These are phyloP conservation scores for Arrhamphus sclerolepis DNA, from an alignment of 2,797 vertebrate species.

Conservation along the genomic window DNA sequence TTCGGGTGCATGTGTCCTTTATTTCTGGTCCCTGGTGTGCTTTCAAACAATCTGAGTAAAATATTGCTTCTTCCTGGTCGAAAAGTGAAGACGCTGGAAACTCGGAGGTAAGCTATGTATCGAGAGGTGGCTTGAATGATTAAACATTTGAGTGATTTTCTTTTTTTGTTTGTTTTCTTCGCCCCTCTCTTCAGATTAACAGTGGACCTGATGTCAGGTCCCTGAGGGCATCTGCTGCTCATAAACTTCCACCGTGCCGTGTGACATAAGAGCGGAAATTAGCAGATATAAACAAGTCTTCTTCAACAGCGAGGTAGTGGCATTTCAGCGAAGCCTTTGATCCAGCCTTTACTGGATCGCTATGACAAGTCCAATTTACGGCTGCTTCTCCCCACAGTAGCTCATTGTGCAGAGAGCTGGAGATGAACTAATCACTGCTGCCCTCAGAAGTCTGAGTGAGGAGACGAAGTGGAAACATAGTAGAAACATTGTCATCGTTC, in stretches of 20 bases:
- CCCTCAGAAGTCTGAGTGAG: slow-evolving; percentile 67
- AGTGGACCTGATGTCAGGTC: slow-evolving; percentile 73
- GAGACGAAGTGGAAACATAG: slow-evolving; percentile 67
- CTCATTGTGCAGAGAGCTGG: slow-evolving; percentile 65
- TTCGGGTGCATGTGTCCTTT: no score
- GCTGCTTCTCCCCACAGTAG: slow-evolving; percentile 60
- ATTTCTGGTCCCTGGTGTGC: no score
- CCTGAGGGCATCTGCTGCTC: slow-evolving; percentile 75
- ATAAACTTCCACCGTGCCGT: slow-evolving; percentile 4
- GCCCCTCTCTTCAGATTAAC: no score
- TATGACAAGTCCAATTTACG: slow-evolving; percentile 64
- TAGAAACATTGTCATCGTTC: slow-evolving; percentile 70
- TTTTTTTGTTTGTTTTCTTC: neutral
- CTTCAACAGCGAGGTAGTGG: slow-evolving; percentile 42
- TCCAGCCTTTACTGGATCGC: slow-evolving; percentile 57
- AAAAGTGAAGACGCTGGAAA: no score
- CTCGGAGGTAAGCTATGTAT: no score
- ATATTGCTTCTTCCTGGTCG: no score
- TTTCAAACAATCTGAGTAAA: no score
- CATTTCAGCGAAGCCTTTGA: slow-evolving; percentile 60
- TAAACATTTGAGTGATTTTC: neutral
- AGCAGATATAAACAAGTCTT: slow-evolving; percentile 44
- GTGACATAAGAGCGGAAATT: slow-evolving; percentile 27
- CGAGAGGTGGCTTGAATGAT: neutral
- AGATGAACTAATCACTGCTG: slow-evolving; percentile 72